phyloP scores from a whole-genome alignment of 2,888 invertebrate species.

The Hyles lineata region DNA sequence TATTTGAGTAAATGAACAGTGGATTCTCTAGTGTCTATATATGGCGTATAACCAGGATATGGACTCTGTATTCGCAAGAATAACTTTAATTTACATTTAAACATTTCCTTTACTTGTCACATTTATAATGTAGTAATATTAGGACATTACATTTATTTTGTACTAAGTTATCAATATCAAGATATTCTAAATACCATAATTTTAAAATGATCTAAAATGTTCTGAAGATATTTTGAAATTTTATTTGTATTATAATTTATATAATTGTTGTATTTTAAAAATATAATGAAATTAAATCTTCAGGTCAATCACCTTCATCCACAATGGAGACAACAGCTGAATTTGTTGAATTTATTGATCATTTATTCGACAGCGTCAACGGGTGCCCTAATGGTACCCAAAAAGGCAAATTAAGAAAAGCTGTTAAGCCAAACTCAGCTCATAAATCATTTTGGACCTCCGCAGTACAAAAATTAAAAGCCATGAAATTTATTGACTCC shows the following conservation, averaged over 20 bases:
- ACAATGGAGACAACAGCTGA: background rate
- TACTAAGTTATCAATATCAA: no score
- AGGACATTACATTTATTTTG: no score
- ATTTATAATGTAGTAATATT: no score
- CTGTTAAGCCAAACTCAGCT: slow-evolving; percentile 4
- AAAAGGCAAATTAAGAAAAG: slow-evolving; percentile 4
- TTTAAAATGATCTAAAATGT: no score
- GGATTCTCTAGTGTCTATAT: no score
- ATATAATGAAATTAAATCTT: background rate
- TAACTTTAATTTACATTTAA: no score
- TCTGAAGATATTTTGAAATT: no score
- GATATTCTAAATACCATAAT: no score
- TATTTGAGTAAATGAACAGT: no score
- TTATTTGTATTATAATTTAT: background rate
- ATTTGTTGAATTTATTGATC: background rate
- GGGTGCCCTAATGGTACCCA: background rate
- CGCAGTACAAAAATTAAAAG: background rate
- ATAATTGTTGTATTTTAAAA: background rate
- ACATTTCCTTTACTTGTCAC: no score
- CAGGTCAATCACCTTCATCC: background rate
- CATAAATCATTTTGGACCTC: background rate
- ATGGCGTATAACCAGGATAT: no score
- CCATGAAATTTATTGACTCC: background rate
- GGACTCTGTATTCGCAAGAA: no score
- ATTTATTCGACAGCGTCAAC: background rate